Base-by-base conservation (phyloP, 2,113 vertebrate species). In the Centrocercus urophasianus region DNA sequence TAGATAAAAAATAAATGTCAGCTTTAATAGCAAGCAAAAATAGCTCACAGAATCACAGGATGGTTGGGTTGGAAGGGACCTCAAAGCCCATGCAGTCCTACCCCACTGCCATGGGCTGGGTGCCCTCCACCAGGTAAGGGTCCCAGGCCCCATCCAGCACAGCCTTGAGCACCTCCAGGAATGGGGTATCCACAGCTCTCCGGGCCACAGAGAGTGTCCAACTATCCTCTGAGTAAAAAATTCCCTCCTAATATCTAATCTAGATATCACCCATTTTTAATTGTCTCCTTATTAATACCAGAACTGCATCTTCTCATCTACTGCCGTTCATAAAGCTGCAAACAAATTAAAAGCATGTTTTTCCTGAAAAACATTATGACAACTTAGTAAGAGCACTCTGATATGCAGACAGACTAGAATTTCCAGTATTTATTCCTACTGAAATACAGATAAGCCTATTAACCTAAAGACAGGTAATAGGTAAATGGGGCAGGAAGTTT, bases 341-440 rank as follows among this genome's bases (percentile, higher is more conserved):
- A 82, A 72, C 5, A 82, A 34, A 47, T 40, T 43, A 69, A 89
- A 90, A 65, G 27, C 7, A 21, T 13, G 52, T 52, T 60, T 87
- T 81, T 89, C 86, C 87, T 61, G 52, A 75, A 79, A 91, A 92
- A 84, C 38, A 19, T 13, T 8, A 6, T 25, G n/a, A 75, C 20
- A 54, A 67, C 6, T 34, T 28, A 61, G 93, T 64, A 78, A 84
- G 11, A 75, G 34, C n/a, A 9, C 74, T 82, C 45, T 0, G 0
- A 8, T 59, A 93, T 27, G 24, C 25, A 10, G 43, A 91, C 8
- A 10, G 48, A 91, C 78, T 91, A 54, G 85, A 40, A 85, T 65
- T 95, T 93, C 77, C 14, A 17, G 52, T 86, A 48, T 70, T 91
- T 71, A 82, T 76, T 90, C 27, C 78, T 75, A 22, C n/a, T 76